These are phyloP conservation scores for Cryptomyrus ogoouensis DNA, from an alignment of 2,113 vertebrate genomes.

Conservation along the genomic window DNA sequence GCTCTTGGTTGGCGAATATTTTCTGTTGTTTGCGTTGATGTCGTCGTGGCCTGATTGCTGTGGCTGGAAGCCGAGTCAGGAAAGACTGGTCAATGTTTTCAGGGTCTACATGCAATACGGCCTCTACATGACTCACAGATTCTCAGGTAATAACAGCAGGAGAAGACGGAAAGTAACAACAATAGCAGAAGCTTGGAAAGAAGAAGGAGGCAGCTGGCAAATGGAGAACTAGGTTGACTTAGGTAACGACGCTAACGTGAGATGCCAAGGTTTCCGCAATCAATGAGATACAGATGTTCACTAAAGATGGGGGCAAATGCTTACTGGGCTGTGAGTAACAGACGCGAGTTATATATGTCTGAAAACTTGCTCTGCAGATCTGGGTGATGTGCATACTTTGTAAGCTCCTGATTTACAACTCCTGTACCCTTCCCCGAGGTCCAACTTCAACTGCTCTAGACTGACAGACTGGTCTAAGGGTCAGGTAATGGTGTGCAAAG, in stretches of 20 bases:
- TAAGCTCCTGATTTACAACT: neutral
- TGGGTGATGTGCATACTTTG: neutral
- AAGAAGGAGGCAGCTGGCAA: neutral
- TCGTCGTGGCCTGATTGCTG: conserved; percentile 16
- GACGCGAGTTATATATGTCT: neutral
- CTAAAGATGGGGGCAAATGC: neutral
- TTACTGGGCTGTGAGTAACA: neutral
- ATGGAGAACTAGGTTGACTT: neutral
- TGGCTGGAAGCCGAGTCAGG: neutral
- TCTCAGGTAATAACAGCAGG: neutral
- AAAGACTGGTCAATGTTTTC: conserved; percentile 2
- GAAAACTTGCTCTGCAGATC: neutral
- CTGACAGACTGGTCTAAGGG: neutral
- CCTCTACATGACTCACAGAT: neutral
- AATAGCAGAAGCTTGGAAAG: neutral
- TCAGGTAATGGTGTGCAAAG: neutral
- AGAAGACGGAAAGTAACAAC: neutral
- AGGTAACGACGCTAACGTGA: neutral
- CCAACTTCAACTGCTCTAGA: neutral
- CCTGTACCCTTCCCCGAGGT: neutral
- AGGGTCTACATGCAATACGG: conserved; percentile 2
- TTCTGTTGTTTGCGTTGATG: conserved; percentile 27
- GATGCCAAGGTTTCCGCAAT: neutral
- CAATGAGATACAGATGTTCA: neutral
- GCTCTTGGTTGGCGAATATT: conserved; percentile 21